A percentile compares a stretch with the other conserved stretches of the same genome.
Conservation (phyloP, 2,888 invertebrate genomes). For the Epinotia bilunana region DNA sequence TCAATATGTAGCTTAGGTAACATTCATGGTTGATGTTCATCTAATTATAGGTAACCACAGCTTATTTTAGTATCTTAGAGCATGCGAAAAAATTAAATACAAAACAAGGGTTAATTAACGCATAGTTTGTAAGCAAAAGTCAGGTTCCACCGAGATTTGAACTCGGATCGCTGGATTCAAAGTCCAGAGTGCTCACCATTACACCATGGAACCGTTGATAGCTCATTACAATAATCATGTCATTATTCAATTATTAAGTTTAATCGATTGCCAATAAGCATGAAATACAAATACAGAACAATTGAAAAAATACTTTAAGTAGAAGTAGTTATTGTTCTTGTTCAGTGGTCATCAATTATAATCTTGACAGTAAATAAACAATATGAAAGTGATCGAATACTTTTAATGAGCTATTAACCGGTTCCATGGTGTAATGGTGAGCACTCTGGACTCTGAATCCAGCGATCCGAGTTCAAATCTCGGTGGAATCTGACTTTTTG, state of each 20-base stretch:
- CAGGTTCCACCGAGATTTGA: slow-evolving; percentile 87
- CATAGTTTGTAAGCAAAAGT: no score
- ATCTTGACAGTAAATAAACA: no score
- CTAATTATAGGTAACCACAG: no score
- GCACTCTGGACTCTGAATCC: slow-evolving; percentile 88
- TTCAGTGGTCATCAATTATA: not conserved
- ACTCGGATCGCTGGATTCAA: slow-evolving; percentile 87
- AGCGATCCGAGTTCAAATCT: slow-evolving; percentile 88
- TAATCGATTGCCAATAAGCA: no score
- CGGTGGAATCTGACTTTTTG: slow-evolving; percentile 80
- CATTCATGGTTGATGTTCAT: no score
- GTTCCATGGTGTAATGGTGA: slow-evolving; percentile 87
- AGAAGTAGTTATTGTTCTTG: not conserved
- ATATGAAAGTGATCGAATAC: no score
- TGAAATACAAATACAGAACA: not conserved
- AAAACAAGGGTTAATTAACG: no score
- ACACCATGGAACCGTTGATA: slow-evolving; percentile 62
- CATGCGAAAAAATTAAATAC: no score
- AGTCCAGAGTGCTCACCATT: slow-evolving; percentile 87
- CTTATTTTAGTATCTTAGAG: no score
- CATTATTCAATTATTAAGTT: no score
- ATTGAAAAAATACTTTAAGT: not conserved
- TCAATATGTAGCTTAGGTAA: no score
- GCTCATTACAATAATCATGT: no score
- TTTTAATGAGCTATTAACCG: slow-evolving; percentile 47